phyloP scores from a whole-genome alignment of 2,888 invertebrate species.

The Glyphotaelius pellucidus region DNA sequence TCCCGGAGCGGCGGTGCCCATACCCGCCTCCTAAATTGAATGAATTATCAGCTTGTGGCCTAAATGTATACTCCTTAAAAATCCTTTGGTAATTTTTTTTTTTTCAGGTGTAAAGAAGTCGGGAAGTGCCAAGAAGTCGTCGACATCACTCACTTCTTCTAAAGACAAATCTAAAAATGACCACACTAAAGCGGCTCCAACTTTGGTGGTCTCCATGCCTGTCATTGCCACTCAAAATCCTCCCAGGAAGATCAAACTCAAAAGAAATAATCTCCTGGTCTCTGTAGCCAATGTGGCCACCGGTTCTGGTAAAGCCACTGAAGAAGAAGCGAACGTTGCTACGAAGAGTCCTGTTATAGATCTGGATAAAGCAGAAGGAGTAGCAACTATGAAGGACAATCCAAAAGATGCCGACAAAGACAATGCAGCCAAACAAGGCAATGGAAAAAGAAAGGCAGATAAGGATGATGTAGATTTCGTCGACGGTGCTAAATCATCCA shows the following conservation, averaged over 20 bases:
- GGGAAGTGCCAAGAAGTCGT: background rate
- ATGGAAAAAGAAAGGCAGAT: background rate
- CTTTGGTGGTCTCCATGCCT: constrained; percentile 18
- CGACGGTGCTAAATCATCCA: background rate
- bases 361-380: constrained; percentile 20
- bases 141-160: background rate
- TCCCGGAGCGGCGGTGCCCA: too few relatives aligned
- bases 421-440: background rate
- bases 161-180: constrained; percentile 5
- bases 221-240: constrained; percentile 65
- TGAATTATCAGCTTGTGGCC: too few relatives aligned
- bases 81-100: background rate
- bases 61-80: background rate
- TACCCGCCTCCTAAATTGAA: too few relatives aligned
- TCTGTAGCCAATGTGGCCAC: constrained; percentile 50
- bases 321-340: background rate
- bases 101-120: constrained; percentile 46
- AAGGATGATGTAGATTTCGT: background rate
- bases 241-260: constrained; percentile 73
- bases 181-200: background rate
- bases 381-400: background rate
- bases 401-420: background rate
- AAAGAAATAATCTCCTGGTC: constrained; percentile 69
- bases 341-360: background rate
- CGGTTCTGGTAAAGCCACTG: background rate